phyloP scores from a whole-genome alignment of 2,797 vertebrate species.

The Gobionotothen gibberifrons region DNA sequence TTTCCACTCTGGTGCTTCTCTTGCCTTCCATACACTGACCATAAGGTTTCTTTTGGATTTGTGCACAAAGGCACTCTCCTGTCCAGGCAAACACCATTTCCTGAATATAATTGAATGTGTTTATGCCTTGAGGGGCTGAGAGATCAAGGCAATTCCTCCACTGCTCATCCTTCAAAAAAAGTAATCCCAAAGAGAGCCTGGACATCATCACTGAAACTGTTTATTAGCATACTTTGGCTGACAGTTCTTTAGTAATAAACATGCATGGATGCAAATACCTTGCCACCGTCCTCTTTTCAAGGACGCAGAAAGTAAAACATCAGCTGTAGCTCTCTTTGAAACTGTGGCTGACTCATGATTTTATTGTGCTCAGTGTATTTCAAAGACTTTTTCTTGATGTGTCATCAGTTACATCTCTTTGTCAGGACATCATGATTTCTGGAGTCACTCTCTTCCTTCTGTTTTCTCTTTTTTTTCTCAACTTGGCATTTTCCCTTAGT shows the following conservation, averaged over 20 bases:
- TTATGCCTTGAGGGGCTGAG: conserved; percentile 34
- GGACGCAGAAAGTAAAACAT: conserved; percentile 46
- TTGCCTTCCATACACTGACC: conserved; percentile 19
- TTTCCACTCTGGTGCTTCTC: conserved; percentile 23
- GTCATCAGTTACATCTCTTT: conserved; percentile 46
- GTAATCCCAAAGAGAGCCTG: conserved; percentile 51
- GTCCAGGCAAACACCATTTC: conserved; percentile 50
- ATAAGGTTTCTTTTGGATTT: conserved; percentile 39
- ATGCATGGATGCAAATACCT: background rate
- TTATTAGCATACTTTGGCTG: conserved; percentile 38
- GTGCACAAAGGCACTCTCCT: conserved; percentile 27
- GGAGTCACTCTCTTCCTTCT: conserved; percentile 3
- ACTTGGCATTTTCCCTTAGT: conserved; percentile 29
- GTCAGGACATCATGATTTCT: conserved; percentile 19
- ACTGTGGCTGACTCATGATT: conserved; percentile 32
- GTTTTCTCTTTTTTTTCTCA: conserved; percentile 15
- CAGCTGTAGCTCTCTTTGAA: conserved; percentile 38
- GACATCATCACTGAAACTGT: conserved; percentile 31
- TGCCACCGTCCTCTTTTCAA: conserved; percentile 24
- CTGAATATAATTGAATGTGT: conserved; percentile 62
- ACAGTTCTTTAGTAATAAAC: conserved; percentile 23
- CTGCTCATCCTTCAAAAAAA: conserved; percentile 48
- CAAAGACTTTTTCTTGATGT: conserved; percentile 36
- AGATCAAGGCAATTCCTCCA: conserved; percentile 35
- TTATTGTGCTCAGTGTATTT: conserved; percentile 29